A percentile compares a stretch with the other conserved stretches of the same genome.
Evolutionary conservation across 2,888 invertebrate species (phyloP).

Genomic region (Loripinus fragilis): DNA sequence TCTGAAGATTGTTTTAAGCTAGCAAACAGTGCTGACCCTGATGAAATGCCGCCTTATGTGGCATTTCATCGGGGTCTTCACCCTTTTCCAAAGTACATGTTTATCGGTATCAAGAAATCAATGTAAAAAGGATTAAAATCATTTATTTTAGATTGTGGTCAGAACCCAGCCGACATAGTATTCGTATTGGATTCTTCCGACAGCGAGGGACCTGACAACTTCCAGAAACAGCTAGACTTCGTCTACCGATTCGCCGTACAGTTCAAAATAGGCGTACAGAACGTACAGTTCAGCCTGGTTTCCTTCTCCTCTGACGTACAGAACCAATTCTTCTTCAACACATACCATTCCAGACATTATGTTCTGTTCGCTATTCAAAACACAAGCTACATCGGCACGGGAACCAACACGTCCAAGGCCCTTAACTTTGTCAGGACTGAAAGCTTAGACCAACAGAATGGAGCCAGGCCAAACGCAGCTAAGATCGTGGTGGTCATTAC

Average conservation of each 20-base stretch:
- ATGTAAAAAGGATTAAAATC: too few species aligned
- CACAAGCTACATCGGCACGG: constrained; percentile 56
- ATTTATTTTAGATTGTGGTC: constrained; percentile 59
- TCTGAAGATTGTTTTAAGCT: too few species aligned
- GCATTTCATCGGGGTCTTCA: too few species aligned
- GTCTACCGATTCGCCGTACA: constrained; percentile 58
- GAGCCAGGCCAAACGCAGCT: constrained; percentile 50
- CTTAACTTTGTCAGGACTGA: constrained; percentile 54
- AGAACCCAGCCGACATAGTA: constrained; percentile 62
- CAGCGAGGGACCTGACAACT: constrained; percentile 63
- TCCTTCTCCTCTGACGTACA: constrained; percentile 55
- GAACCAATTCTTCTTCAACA: constrained; percentile 61
- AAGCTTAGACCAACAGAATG: constrained; percentile 45
- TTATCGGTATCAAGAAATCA: too few species aligned
- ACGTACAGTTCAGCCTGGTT: constrained; percentile 60
- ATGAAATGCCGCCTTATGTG: too few species aligned
- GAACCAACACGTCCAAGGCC: constrained; percentile 65
- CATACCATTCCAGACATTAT: constrained; percentile 43
- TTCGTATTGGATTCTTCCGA: constrained; percentile 65
- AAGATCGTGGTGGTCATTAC: constrained; percentile 72
- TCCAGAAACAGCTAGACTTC: constrained; percentile 60
- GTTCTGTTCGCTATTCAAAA: constrained; percentile 61
- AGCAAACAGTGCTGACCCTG: too few species aligned
- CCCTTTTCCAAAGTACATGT: too few species aligned
- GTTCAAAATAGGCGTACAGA: constrained; percentile 54